Percentiles rank a stretch among this genome's conserved stretches.
Conservation (phyloP, 2,797 vertebrate species). For the Sebastes paucispinis region DNA sequence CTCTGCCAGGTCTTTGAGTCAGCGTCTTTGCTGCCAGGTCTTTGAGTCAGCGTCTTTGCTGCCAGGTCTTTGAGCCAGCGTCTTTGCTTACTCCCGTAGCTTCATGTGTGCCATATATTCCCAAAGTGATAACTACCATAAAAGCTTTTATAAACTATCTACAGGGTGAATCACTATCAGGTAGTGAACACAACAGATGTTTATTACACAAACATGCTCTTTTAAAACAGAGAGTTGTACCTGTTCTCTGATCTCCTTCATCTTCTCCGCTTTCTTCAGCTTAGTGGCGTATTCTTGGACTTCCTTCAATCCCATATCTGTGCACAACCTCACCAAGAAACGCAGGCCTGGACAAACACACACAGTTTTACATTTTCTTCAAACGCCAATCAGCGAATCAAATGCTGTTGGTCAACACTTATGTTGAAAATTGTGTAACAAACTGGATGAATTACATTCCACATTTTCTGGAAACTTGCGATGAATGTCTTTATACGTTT, state of each 20-base stretch:
- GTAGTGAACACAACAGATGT: background rate
- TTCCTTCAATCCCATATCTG: constrained; percentile 95
- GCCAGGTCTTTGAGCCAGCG: too few species aligned
- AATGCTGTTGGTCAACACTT: background rate
- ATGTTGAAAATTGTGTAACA: background rate
- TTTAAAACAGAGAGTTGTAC: too few species aligned
- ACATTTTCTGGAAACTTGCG: constrained; percentile 94
- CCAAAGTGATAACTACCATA: background rate
- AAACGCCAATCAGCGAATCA: background rate
- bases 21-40: too few species aligned
- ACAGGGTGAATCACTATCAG: background rate
- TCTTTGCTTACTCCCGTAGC: too few species aligned
- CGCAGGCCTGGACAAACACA: constrained; percentile 85
- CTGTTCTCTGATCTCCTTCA: constrained; percentile 94
- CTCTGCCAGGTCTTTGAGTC: too few species aligned
- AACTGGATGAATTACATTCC: constrained; percentile 87
- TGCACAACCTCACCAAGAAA: constrained; percentile 93
- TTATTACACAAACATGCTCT: background rate
- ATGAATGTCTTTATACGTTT: constrained; percentile 95
- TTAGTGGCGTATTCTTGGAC: constrained; percentile 93
- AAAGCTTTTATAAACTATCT: background rate
- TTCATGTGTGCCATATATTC: background rate
- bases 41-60: too few species aligned
- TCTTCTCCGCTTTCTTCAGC: constrained; percentile 95
- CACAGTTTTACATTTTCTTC: background rate